These are phyloP conservation scores for Pangasius larnaudii DNA, from an alignment of 2,797 vertebrate genomes.

Conservation along the genomic window DNA sequence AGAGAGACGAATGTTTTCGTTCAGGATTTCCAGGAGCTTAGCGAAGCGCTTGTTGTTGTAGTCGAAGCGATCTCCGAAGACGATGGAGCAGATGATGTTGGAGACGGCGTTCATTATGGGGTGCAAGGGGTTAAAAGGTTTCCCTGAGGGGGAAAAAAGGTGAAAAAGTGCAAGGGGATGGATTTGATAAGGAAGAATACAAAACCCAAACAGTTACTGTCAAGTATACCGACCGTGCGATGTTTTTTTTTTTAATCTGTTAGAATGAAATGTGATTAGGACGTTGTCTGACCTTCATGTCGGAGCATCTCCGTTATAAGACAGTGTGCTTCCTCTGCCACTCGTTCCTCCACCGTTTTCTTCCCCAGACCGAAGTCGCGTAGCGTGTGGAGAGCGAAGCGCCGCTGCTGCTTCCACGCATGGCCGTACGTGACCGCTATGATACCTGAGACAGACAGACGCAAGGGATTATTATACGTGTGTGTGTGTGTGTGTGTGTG, in stretches of 20 bases:
- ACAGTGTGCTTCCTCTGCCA: constrained; percentile 65
- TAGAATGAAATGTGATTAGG: neutral
- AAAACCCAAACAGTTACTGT: neutral
- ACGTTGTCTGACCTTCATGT: constrained; percentile 62
- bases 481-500: neutral
- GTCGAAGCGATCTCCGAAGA: constrained; percentile 62
- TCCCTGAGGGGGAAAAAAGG: constrained; percentile 47
- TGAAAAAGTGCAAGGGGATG: too few relatives aligned
- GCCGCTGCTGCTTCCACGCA: constrained; percentile 75
- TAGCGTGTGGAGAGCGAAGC: constrained; percentile 67
- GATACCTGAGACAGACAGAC: constrained; percentile 64
- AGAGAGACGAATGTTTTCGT: constrained; percentile 24
- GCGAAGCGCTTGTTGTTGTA: constrained; percentile 54
- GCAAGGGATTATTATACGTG: neutral
- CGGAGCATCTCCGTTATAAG: constrained; percentile 63
- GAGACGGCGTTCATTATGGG: constrained; percentile 60
- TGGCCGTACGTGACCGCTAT: constrained; percentile 57
- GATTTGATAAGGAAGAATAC: neutral
- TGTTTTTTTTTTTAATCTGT: neutral
- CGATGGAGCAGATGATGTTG: constrained; percentile 69
- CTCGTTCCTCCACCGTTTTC: constrained; percentile 67
- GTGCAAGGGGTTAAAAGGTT: constrained; percentile 53
- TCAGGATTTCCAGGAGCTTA: constrained; percentile 36
- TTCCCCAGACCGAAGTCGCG: constrained; percentile 69
- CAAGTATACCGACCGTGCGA: too few relatives aligned